Base-by-base conservation (phyloP, 1,140 invertebrate genomes). In the Papilio machaon region DNA sequence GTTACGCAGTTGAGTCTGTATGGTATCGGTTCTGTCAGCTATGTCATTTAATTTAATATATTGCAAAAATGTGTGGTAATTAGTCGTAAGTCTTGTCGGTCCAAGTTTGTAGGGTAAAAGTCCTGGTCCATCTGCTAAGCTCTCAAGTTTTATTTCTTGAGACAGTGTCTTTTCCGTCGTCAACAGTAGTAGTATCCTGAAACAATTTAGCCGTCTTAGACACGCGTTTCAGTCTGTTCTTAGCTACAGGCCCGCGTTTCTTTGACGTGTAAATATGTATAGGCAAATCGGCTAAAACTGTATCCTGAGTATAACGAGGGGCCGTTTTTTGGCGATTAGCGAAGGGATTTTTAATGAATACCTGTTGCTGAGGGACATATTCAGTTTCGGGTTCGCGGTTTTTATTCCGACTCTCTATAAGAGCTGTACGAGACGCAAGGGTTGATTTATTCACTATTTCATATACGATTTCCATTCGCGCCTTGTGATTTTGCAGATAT, bases 161-260 rank as follows among this genome's bases (percentile, higher is more conserved):
- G 79, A n/a, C 13, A 54, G 79, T 74, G 49, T 74, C 67, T 10
- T 60, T 74, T 67, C 43, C n/a, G 58, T 49, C n/a, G 58, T 23
- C 67, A 80, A 35, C 70, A 80, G 52, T 67, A 80, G 70, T 23
- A 80, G 73, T 70, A 80, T 80, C 67, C 79, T 80, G 79, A 9
- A 74, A 74, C 73, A 80, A 74, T 80, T 80, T 80, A 38, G 79
- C 79, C n/a, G n/a, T n/a, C n/a, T n/a, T n/a, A n/a, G n/a, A n/a
- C n/a, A n/a, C 30, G 19, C 23, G 49, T 49, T 38, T 70, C 46
- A 49, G 64, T 43, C 38, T 47, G 8, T 47, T n/a, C n/a, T n/a
- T n/a, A n/a, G n/a, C n/a, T n/a, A n/a, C n/a, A n/a, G n/a, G n/a
- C n/a, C n/a, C n/a, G n/a, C n/a, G n/a, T n/a, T n/a, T n/a, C n/a